A percentile compares a stretch with the other conserved stretches of the same genome.
Conservation (phyloP, 2,113 vertebrate species). For the Procavia capensis region DNA sequence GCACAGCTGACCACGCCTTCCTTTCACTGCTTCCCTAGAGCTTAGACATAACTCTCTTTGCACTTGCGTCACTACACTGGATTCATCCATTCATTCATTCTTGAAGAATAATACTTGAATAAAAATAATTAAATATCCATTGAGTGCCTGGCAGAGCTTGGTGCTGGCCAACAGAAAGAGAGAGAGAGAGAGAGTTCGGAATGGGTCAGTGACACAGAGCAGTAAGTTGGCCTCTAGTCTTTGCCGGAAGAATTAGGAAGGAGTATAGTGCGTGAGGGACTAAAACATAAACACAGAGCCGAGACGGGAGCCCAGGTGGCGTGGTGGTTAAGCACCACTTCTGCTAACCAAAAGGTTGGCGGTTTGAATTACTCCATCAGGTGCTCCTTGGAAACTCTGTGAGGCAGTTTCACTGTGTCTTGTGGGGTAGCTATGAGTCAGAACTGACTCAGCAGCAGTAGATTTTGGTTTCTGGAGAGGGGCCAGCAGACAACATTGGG, state of each 20-base stretch:
- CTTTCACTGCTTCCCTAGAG: background rate
- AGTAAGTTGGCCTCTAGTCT: background rate
- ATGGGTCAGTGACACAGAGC: background rate
- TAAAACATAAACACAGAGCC: background rate
- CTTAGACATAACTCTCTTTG: background rate
- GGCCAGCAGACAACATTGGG: background rate
- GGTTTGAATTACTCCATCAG: too few relatives aligned
- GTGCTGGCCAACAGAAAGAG: background rate
- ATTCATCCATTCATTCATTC: background rate
- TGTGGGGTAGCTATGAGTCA: too few relatives aligned
- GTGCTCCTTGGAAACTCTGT: too few relatives aligned
- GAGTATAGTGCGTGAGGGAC: background rate
- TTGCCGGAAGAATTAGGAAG: background rate
- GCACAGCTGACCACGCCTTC: background rate
- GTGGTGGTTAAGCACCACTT: too few relatives aligned
- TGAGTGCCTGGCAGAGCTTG: background rate
- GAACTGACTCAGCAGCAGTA: too few relatives aligned
- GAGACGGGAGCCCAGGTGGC: too few relatives aligned
- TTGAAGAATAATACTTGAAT: background rate
- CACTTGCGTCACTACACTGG: accelerated
- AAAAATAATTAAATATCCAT: background rate
- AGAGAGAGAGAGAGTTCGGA: background rate
- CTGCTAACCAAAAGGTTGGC: too few relatives aligned
- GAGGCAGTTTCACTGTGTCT: too few relatives aligned
- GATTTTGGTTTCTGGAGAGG: too few relatives aligned